phyloP scores from a whole-genome alignment of 2,888 invertebrate species.

The Eudasyphora cyanicolor region DNA sequence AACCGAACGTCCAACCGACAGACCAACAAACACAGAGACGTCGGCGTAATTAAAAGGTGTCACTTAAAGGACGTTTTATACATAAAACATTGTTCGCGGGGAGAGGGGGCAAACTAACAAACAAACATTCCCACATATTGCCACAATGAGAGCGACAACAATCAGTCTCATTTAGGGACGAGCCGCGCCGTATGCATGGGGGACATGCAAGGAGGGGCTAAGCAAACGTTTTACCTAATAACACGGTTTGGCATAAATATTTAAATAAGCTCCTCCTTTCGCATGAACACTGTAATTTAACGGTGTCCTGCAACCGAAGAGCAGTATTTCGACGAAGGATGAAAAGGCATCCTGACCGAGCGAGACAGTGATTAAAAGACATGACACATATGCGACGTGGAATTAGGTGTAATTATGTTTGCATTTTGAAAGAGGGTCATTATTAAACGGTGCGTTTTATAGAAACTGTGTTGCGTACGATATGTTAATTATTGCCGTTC shows the following conservation, averaged over 20 bases:
- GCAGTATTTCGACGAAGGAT: no score
- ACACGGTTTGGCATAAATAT: slow-evolving; percentile 49
- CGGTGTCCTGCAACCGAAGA: no score
- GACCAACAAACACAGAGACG: not conserved
- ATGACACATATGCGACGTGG: not conserved
- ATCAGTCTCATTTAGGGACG: slow-evolving; percentile 24
- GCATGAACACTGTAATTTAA: not conserved
- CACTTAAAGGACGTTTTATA: slow-evolving; percentile 53
- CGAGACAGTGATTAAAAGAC: not conserved
- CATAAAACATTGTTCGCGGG: slow-evolving; percentile 38
- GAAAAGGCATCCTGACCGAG: not conserved
- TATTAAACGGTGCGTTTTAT: slow-evolving; percentile 10
- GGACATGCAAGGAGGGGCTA: not conserved
- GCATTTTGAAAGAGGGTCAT: slow-evolving; percentile 41
- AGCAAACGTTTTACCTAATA: slow-evolving; percentile 45
- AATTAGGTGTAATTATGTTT: slow-evolving; percentile 53
- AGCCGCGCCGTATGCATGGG: no score
- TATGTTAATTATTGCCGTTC: no score
- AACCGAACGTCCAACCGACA: not conserved
- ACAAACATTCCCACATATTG: not conserved
- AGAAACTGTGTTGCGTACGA: not conserved
- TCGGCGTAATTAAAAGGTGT: slow-evolving; percentile 62
- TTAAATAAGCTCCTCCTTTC: slow-evolving; percentile 34
- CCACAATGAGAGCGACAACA: slow-evolving; percentile 26
- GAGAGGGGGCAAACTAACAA: not conserved